Evolutionary conservation across 2,888 invertebrate genomes (phyloP).

Genomic region (Nomada hirtipes): DNA sequence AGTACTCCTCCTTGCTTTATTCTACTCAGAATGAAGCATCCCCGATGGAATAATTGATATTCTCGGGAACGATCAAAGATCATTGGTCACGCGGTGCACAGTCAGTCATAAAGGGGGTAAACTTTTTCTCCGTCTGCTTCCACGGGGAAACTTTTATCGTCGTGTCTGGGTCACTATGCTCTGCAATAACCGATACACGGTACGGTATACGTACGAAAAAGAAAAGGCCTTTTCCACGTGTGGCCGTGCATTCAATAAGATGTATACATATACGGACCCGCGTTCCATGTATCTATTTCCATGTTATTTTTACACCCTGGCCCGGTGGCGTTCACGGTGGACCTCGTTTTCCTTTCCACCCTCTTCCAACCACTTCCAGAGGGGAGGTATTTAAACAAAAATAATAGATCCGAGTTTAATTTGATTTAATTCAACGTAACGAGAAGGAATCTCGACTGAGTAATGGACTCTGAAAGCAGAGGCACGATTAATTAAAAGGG

Average conservation of each 20-base stretch:
- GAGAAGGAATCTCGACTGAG: too few species aligned
- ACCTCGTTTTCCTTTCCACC: constrained; percentile 31
- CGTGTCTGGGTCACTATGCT: constrained; percentile 59
- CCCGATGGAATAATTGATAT: constrained; percentile 28
- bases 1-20: too few species aligned
- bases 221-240: constrained; percentile 2
- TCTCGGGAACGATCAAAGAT: constrained; percentile 31
- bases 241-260: constrained; percentile 24
- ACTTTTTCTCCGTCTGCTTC: neutral
- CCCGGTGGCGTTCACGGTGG: constrained; percentile 6
- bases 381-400: neutral
- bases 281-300: constrained; percentile 50
- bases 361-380: constrained; percentile 3
- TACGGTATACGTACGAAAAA: constrained; percentile 32
- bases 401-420: constrained; percentile 1
- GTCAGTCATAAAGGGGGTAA: constrained; percentile 39
- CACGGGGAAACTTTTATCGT: constrained; percentile 40
- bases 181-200: constrained; percentile 57
- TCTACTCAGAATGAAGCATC: too few species aligned
- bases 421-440: too few species aligned
- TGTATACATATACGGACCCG: constrained; percentile 28
- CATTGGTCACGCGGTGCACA: neutral
- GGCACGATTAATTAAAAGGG: too few species aligned
- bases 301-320: constrained; percentile 54
- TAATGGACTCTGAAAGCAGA: too few species aligned